phyloP scores from a whole-genome alignment of 2,113 vertebrate species.

The Gymnocephalus cernua region DNA sequence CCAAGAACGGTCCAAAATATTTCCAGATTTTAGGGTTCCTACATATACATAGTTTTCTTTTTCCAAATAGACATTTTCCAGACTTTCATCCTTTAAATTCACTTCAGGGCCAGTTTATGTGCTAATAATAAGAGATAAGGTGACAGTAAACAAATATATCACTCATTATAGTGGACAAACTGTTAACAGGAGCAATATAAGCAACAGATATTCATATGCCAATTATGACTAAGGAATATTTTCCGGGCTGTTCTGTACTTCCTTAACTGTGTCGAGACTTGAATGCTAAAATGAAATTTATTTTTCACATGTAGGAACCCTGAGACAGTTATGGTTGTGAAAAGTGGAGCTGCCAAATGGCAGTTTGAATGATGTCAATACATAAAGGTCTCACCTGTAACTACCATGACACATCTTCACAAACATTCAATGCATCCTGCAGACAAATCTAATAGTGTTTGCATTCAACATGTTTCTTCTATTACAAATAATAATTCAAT shows the following conservation, averaged over 20 bases:
- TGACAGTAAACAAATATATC: conserved; percentile 10
- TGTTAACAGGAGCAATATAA: conserved; percentile 3
- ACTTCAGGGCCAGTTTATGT: conserved; percentile 4
- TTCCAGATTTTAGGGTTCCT: conserved; percentile 73
- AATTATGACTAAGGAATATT: conserved; percentile 5
- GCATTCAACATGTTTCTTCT: conserved; percentile 72
- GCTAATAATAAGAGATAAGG: conserved; percentile 2
- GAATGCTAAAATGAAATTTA: conserved; percentile 31
- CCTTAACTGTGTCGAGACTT: conserved; percentile 1
- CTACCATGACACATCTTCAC: conserved; percentile 77
- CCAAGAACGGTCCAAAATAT: conserved; percentile 70
- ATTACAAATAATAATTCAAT: conserved; percentile 82
- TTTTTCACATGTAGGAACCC: conserved; percentile 73
- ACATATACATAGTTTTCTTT: conserved; percentile 62
- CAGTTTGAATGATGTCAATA: conserved; percentile 52
- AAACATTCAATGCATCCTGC: conserved; percentile 67
- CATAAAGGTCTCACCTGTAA: conserved; percentile 56
- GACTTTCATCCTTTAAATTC: conserved; percentile 2
- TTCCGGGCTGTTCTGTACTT: background rate
- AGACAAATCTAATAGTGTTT: conserved; percentile 66
- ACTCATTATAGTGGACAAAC: background rate
- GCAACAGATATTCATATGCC: background rate
- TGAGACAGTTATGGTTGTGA: conserved; percentile 65
- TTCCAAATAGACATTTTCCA: conserved; percentile 27
- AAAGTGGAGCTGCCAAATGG: conserved; percentile 52